These are phyloP conservation scores for Cheilosia urbana DNA, from an alignment of 2,888 invertebrate species.

Conservation along the genomic window DNA sequence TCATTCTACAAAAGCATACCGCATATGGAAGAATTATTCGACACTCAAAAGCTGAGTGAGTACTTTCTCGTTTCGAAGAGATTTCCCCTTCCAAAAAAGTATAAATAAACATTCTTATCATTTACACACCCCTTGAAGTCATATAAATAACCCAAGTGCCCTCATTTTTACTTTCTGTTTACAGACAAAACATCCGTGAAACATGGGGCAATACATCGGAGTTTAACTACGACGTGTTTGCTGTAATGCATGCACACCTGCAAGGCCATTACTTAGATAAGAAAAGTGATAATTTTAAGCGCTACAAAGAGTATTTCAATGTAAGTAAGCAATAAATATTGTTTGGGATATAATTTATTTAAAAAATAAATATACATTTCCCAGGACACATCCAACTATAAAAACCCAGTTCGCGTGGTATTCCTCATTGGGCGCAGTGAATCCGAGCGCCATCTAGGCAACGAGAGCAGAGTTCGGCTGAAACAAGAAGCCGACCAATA, in stretches of 20 bases:
- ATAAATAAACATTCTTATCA: too few species aligned
- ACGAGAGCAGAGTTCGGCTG: constrained; percentile 87
- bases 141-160: too few species aligned
- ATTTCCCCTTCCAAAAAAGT: too few species aligned
- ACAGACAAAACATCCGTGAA: constrained; percentile 82
- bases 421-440: constrained; percentile 81
- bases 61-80: too few species aligned
- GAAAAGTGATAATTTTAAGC: constrained; percentile 77
- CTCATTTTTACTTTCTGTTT: background rate
- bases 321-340: constrained; percentile 35
- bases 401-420: constrained; percentile 78
- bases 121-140: too few species aligned
- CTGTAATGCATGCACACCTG: constrained; percentile 80
- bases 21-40: too few species aligned
- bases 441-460: constrained; percentile 79
- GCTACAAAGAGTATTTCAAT: constrained; percentile 79
- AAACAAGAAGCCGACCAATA: constrained; percentile 88
- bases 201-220: constrained; percentile 83
- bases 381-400: constrained; percentile 65
- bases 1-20: too few species aligned
- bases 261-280: constrained; percentile 80
- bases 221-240: constrained; percentile 82
- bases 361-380: background rate
- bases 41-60: too few species aligned
- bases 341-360: background rate